These are phyloP conservation scores for Botia kubotai DNA, from an alignment of 2,797 vertebrate species.

Conservation along the genomic window DNA sequence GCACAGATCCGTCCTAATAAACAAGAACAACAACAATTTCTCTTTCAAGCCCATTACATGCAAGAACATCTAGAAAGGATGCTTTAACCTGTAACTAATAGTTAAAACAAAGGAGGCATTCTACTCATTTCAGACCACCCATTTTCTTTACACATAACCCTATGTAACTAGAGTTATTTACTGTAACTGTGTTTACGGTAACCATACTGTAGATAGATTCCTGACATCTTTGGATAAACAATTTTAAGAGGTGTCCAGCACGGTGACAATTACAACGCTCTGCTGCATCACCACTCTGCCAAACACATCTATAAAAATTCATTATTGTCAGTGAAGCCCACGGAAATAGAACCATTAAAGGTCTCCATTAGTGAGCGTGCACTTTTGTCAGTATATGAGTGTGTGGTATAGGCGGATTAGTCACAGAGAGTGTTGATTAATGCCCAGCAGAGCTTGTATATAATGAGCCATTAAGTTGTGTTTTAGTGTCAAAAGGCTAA, in stretches of 20 bases:
- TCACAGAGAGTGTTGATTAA: conserved; percentile 74
- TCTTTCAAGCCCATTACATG: neutral
- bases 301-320: conserved; percentile 27
- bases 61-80: conserved; percentile 1
- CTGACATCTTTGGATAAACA: neutral
- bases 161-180: neutral
- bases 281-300: conserved; percentile 1
- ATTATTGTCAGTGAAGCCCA: conserved; percentile 41
- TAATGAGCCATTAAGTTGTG: conserved; percentile 60
- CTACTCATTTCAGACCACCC: neutral
- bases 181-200: neutral
- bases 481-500: conserved; percentile 56
- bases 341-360: conserved; percentile 45
- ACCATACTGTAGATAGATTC: neutral
- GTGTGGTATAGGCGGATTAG: conserved; percentile 75
- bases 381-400: conserved; percentile 65
- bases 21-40: conserved; percentile 12
- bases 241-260: conserved; percentile 3
- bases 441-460: conserved; percentile 68
- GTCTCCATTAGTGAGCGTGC: conserved; percentile 54
- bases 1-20: conserved; percentile 22
- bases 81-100: conserved; percentile 7
- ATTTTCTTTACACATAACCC: conserved; percentile 27
- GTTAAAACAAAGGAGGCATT: conserved; percentile 18
- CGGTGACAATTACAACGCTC: neutral